Evolutionary conservation across 2,888 invertebrate species (phyloP).

Genomic region (Erebia palarica): DNA sequence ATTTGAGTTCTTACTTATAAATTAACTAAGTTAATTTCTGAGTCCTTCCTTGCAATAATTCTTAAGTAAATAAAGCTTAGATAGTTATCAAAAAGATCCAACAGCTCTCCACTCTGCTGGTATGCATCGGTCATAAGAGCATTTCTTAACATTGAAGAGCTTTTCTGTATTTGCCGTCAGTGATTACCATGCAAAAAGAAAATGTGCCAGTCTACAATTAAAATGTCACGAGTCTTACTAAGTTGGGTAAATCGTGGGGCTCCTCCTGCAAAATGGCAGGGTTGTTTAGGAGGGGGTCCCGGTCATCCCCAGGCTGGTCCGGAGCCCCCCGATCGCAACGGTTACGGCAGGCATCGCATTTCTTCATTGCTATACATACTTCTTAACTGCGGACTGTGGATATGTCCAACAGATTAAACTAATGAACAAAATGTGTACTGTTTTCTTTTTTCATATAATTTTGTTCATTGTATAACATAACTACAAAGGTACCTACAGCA

Average conservation of each 20-base stretch:
- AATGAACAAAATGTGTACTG: slow-evolving; percentile 32
- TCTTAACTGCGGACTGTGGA: slow-evolving; percentile 73
- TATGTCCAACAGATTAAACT: slow-evolving; percentile 56
- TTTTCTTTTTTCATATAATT: slow-evolving; percentile 4
- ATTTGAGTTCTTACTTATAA: too few species aligned
- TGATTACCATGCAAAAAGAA: slow-evolving; percentile 44
- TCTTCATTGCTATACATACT: slow-evolving; percentile 80
- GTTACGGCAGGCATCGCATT: slow-evolving; percentile 68
- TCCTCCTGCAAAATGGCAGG: slow-evolving; percentile 67
- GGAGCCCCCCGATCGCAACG: slow-evolving; percentile 63
- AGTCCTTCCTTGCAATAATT: too few species aligned
- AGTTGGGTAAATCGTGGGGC: slow-evolving; percentile 62
- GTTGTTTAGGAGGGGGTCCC: slow-evolving; percentile 67
- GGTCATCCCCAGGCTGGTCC: slow-evolving; percentile 55
- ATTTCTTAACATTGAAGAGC: neutral
- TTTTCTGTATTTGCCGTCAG: neutral
- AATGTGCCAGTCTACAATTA: slow-evolving; percentile 54
- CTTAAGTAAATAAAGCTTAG: too few species aligned
- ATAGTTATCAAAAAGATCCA: too few species aligned
- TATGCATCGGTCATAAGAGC: neutral
- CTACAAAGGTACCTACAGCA: neutral
- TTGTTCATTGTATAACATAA: slow-evolving; percentile 9
- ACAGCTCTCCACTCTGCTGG: too few species aligned
- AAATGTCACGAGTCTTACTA: slow-evolving; percentile 63
- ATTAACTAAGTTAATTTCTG: too few species aligned